phyloP scores from a whole-genome alignment of 2,113 vertebrate genomes.

The Planiliza haematocheilus region DNA sequence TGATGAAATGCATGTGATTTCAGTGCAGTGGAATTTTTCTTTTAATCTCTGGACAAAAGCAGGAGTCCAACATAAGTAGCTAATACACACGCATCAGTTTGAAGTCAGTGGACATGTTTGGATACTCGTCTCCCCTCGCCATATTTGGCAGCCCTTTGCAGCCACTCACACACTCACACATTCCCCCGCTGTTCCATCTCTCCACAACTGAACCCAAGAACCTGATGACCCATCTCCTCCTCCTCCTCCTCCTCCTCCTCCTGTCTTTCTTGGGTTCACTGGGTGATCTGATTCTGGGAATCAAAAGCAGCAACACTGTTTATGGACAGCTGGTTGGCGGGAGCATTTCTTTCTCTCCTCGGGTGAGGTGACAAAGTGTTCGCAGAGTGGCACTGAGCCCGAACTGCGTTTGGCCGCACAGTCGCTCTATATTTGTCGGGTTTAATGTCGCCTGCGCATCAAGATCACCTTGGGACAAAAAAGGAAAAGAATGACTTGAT shows the following conservation, averaged over 20 bases:
- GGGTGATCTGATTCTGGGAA: constrained; percentile 51
- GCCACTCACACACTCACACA: constrained; percentile 32
- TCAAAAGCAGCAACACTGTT: constrained; percentile 28
- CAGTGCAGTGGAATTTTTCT: background rate
- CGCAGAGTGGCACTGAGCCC: constrained; percentile 13
- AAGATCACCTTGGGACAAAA: background rate
- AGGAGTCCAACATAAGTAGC: constrained; percentile 9
- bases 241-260: background rate
- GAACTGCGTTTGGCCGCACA: constrained; percentile 3
- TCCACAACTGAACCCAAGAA: constrained; percentile 53
- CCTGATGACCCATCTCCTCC: constrained; percentile 19
- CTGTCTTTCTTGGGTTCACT: constrained; percentile 35
- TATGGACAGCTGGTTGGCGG: constrained; percentile 49
- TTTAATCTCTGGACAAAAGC: background rate
- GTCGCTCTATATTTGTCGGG: constrained; percentile 5
- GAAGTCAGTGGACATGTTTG: constrained; percentile 21
- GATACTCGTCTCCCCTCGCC: constrained; percentile 43
- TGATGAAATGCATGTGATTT: background rate
- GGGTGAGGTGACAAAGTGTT: constrained; percentile 21
- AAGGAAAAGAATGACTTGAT: background rate
- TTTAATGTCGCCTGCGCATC: background rate
- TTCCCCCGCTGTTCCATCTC: constrained; percentile 39
- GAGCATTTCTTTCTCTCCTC: constrained; percentile 8
- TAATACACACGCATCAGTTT: constrained; percentile 10
- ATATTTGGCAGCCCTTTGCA: constrained; percentile 60